Evolutionary conservation across 2,797 vertebrate species (phyloP), one percentile per base, ranked within the genome.

Genomic region (Balearica regulorum): DNA sequence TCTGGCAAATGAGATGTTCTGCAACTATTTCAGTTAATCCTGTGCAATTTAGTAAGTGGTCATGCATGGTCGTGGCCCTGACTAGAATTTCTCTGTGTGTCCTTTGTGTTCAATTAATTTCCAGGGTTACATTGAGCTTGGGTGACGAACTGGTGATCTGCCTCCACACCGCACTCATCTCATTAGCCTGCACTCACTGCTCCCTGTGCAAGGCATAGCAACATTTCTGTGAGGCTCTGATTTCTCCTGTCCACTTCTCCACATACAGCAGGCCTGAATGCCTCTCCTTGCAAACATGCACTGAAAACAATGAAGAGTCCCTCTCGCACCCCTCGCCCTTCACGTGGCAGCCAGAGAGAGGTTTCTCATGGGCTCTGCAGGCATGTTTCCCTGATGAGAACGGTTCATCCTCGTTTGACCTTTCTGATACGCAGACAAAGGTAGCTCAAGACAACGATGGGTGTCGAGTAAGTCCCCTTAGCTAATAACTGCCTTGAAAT

Each of bases 331-430:
- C 55, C 21, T 90, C 48, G 41, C 25, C 57, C n/a, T 81, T 65
- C 64, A 17, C 1, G 1, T 18, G 20, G 54, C 57, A 85, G 53
- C 15, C 46, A 46, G n/a, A 54, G 31, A 65, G 22, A 37, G 14
- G 29, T 41, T 85, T 64, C 51, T 37, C 3, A 20, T 29, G 26
- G 31, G 5, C 43, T 92, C 35, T 54, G 60, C 35, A 80, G n/a
- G 25, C 25, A 33, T 44, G 58, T 58, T 68, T 71, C 57, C 19
- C 19, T 54, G 1, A 0, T 83, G 29, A 87, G 31, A 89, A 65
- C 0, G 0, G 29, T 6, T 71, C 66, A 57, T 80, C 37, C 48
- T 80, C 4, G 1, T 66, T 60, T 89, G 44, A 61, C 57, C 43
- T 83, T 95, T 91, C 43, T 22, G 43, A 61, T 60, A 83, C 5